phyloP scores from a whole-genome alignment of 2,797 vertebrate species.

The Lophius americanus region DNA sequence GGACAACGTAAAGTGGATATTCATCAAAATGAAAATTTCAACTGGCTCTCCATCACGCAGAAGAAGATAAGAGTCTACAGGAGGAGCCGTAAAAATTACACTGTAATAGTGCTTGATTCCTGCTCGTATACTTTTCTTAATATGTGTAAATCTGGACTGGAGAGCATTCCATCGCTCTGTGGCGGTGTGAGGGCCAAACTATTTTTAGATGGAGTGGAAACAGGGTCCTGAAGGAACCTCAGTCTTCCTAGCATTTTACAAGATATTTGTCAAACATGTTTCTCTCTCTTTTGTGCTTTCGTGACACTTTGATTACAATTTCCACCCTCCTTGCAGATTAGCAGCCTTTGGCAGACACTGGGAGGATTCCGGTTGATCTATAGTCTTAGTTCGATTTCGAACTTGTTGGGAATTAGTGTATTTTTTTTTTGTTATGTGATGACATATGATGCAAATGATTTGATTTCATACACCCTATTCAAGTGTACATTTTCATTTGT shows the following conservation, averaged over 20 bases:
- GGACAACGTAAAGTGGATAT: constrained; percentile 37
- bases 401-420: constrained; percentile 12
- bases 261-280: constrained; percentile 76
- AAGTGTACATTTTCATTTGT: background rate
- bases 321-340: constrained; percentile 74
- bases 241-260: constrained; percentile 76
- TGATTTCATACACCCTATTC: background rate
- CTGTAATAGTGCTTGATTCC: constrained; percentile 42
- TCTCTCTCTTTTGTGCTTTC: constrained; percentile 76
- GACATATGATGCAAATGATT: constrained; percentile 19
- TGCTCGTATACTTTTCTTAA: constrained; percentile 30
- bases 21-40: constrained; percentile 33
- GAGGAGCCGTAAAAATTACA: constrained; percentile 43
- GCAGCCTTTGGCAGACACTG: constrained; percentile 53
- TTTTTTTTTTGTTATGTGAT: constrained; percentile 26
- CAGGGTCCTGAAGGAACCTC: constrained; percentile 76
- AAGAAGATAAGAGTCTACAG: constrained; percentile 28
- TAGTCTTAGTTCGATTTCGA: constrained; percentile 27
- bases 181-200: constrained; percentile 71
- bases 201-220: constrained; percentile 84
- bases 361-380: background rate
- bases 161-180: constrained; percentile 62
- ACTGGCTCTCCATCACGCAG: constrained; percentile 9
- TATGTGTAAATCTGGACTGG: constrained; percentile 54
- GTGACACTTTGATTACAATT: constrained; percentile 82